Conservation (phyloP, 1,140 invertebrate species). For the Drosophila nikananu region DNA sequence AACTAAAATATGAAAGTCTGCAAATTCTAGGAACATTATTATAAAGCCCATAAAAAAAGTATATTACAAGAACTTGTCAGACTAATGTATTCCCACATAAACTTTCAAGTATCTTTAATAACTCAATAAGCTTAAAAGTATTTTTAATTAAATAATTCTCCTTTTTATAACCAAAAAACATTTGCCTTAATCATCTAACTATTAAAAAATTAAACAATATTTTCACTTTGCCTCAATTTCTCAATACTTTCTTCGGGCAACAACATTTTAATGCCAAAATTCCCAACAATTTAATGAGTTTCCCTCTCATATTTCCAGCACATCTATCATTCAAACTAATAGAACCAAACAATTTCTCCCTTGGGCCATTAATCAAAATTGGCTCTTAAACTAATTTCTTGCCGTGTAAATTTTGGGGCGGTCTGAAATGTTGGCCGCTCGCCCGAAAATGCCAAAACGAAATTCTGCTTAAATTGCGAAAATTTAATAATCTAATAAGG, state of each 20-base stretch:
- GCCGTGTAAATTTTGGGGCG: conserved; percentile 10
- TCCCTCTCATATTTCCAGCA: conserved; percentile 6
- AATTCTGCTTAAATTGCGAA: conserved; percentile 78
- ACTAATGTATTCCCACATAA: not conserved
- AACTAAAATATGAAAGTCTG: not conserved
- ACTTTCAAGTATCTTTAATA: not conserved
- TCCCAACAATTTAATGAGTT: conserved; percentile 31
- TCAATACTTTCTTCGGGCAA: conserved; percentile 11
- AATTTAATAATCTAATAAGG: conserved; percentile 84
- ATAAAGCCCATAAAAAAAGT: not conserved
- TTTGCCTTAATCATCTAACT: not conserved
- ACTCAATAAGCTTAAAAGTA: not conserved
- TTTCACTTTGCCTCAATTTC: not conserved
- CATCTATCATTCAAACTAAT: conserved; percentile 47
- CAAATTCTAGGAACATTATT: not conserved
- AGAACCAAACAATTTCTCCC: not conserved
- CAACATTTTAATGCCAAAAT: conserved; percentile 5
- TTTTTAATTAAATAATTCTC: not conserved
- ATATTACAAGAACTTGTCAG: not conserved
- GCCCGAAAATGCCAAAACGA: conserved; percentile 67
- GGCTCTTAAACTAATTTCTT: conserved; percentile 17
- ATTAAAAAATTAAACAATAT: conserved; percentile 14
- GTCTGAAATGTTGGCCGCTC: conserved; percentile 2
- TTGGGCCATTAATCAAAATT: conserved; percentile 29
- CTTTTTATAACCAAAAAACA: conserved; percentile 5